A percentile compares a stretch with the other conserved stretches of the same genome.
Evolutionary conservation across 2,113 vertebrate genomes (phyloP).

Genomic region (Pluvialis apricaria): DNA sequence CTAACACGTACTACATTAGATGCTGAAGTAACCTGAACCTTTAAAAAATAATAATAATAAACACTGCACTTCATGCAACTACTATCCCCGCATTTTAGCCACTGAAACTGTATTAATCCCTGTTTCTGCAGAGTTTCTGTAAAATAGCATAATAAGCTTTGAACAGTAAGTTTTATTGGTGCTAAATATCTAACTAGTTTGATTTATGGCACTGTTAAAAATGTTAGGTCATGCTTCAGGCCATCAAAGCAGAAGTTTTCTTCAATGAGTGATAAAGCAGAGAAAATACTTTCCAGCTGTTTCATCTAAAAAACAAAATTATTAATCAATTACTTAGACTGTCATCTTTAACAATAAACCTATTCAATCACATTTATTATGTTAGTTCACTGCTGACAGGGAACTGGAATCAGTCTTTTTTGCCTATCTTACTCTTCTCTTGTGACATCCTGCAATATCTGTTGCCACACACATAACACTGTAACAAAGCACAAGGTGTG

Average conservation of each 20-base stretch:
- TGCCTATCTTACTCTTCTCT: not conserved
- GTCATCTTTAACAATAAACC: not conserved
- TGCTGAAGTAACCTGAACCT: not conserved
- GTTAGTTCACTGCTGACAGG: not conserved
- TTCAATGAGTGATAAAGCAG: not conserved
- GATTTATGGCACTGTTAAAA: slow-evolving; percentile 25
- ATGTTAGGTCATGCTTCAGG: not conserved
- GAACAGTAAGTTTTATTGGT: not conserved
- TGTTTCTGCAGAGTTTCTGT: not conserved
- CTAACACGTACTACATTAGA: not conserved
- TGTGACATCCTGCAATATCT: not conserved
- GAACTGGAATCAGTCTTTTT: not conserved
- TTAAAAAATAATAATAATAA: not conserved
- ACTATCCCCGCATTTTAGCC: not conserved
- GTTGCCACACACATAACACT: not conserved
- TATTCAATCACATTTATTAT: not conserved
- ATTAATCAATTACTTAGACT: not conserved
- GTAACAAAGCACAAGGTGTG: not conserved
- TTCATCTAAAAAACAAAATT: not conserved
- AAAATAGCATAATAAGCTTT: not conserved
- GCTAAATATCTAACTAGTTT: not conserved
- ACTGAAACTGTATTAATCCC: not conserved
- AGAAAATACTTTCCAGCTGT: slow-evolving; percentile 31
- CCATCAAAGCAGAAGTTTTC: not conserved
- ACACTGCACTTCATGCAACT: not conserved